These are phyloP conservation scores for Digitonthophagus gazella DNA, from an alignment of 2,888 invertebrate species.

Conservation along the genomic window DNA sequence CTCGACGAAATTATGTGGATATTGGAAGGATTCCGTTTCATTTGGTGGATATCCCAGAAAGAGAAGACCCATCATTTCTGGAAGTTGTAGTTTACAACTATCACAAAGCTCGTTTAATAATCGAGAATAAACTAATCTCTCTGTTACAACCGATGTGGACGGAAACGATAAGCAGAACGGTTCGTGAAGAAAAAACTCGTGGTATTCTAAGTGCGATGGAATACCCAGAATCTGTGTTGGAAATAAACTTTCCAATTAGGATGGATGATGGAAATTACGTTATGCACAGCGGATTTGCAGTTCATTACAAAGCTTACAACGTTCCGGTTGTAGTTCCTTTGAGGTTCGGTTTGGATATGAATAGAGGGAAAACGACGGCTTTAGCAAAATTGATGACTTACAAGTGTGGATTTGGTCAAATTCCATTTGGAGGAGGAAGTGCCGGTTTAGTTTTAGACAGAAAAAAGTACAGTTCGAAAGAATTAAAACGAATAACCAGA, in stretches of 20 bases:
- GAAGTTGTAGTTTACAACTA: conserved; percentile 70
- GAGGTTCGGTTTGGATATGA: conserved; percentile 49
- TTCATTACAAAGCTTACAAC: conserved; percentile 73
- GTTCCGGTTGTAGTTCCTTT: conserved; percentile 56
- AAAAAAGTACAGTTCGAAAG: conserved; percentile 65
- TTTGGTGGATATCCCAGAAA: conserved; percentile 14
- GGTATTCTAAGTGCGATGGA: conserved; percentile 66
- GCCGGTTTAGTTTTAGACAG: conserved; percentile 75
- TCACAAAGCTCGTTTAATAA: conserved; percentile 58
- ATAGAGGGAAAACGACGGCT: conserved; percentile 74
- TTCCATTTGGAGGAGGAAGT: conserved; percentile 77
- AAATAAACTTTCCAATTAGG: conserved; percentile 68
- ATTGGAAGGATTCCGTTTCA: conserved; percentile 21
- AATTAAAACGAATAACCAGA: conserved; percentile 73
- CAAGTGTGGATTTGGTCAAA: conserved; percentile 79
- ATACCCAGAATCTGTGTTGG: conserved; percentile 65
- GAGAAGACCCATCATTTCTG: conserved; percentile 56
- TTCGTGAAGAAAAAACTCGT: conserved; percentile 60
- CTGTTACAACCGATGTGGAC: conserved; percentile 48
- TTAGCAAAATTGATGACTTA: conserved; percentile 79
- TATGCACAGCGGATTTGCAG: conserved; percentile 68
- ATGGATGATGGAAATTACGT: conserved; percentile 69
- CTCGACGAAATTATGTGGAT: conserved; percentile 16
- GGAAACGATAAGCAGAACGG: conserved; percentile 52
- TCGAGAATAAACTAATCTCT: conserved; percentile 57